Evolutionary conservation across 2,113 vertebrate species (phyloP).

Genomic region (Bombycilla garrulus): DNA sequence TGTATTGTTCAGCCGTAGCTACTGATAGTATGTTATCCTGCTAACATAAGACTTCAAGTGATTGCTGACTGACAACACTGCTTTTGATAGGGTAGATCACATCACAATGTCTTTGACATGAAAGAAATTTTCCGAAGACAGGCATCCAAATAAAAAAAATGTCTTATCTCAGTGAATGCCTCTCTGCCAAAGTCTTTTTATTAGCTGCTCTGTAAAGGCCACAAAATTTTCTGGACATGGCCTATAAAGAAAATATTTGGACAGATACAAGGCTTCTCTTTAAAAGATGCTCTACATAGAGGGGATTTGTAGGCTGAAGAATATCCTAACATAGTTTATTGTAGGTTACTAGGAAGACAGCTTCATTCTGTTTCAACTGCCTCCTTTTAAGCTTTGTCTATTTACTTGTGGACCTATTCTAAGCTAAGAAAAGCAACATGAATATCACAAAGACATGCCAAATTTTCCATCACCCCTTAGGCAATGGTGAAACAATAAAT

Average conservation of each 20-base stretch:
- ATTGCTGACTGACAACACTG: neutral
- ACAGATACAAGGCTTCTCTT: neutral
- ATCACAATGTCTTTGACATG: neutral
- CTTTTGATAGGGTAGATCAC: neutral
- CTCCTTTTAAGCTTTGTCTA: neutral
- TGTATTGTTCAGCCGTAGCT: neutral
- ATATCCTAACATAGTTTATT: neutral
- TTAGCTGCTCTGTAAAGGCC: neutral
- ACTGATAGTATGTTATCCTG: neutral
- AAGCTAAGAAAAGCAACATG: neutral
- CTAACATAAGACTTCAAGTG: neutral
- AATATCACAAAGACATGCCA: neutral
- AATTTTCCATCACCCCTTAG: neutral
- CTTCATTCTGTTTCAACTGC: neutral
- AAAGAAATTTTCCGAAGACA: neutral
- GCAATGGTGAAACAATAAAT: neutral
- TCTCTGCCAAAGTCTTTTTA: neutral
- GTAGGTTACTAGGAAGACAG: neutral
- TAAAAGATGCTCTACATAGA: neutral
- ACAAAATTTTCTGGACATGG: neutral
- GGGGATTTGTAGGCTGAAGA: neutral
- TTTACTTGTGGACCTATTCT: neutral
- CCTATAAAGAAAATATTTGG: neutral
- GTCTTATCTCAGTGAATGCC: neutral
- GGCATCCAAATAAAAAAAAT: neutral